Percentiles rank a stretch among this genome's conserved stretches.
phyloP scores from a whole-genome alignment of 2,888 invertebrate genomes.

The Tricholauxania praeusta region DNA sequence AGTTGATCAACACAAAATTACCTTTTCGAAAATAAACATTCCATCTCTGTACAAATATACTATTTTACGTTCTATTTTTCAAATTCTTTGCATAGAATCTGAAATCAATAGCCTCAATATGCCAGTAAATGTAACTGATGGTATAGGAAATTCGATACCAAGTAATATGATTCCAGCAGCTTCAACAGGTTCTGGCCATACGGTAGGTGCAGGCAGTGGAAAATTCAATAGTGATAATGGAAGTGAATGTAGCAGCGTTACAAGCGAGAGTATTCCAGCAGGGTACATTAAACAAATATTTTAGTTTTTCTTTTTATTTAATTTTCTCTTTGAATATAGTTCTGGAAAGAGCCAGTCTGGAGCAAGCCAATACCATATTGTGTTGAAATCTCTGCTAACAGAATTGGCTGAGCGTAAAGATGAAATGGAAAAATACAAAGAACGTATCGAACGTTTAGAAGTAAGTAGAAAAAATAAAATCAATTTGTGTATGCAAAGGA shows the following conservation, averaged over 20 bases:
- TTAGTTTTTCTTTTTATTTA: not conserved
- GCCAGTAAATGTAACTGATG: conserved; percentile 53
- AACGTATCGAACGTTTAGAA: conserved; percentile 83
- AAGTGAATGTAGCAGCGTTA: conserved; percentile 88
- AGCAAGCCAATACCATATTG: conserved; percentile 68
- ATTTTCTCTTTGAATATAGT: conserved; percentile 47
- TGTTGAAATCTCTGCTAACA: conserved; percentile 79
- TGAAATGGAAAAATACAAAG: conserved; percentile 83
- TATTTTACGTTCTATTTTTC: conserved; percentile 6
- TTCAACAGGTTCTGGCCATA: conserved; percentile 69
- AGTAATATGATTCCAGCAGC: conserved; percentile 57
- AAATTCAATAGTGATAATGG: conserved; percentile 86
- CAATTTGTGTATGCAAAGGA: too few species aligned
- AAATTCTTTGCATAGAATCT: conserved; percentile 51
- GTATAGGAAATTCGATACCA: conserved; percentile 53
- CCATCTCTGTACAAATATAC: not conserved
- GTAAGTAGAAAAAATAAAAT: conserved; percentile 63
- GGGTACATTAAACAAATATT: conserved; percentile 57
- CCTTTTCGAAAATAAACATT: too few species aligned
- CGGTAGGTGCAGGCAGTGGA: conserved; percentile 67
- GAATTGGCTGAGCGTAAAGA: conserved; percentile 86
- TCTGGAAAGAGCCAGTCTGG: conserved; percentile 70
- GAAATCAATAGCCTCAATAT: conserved; percentile 61
- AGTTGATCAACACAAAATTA: too few species aligned
- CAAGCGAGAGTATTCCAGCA: conserved; percentile 77